Evolutionary conservation across 1,140 invertebrate species (phyloP).

Genomic region (Diorhabda elongata): DNA sequence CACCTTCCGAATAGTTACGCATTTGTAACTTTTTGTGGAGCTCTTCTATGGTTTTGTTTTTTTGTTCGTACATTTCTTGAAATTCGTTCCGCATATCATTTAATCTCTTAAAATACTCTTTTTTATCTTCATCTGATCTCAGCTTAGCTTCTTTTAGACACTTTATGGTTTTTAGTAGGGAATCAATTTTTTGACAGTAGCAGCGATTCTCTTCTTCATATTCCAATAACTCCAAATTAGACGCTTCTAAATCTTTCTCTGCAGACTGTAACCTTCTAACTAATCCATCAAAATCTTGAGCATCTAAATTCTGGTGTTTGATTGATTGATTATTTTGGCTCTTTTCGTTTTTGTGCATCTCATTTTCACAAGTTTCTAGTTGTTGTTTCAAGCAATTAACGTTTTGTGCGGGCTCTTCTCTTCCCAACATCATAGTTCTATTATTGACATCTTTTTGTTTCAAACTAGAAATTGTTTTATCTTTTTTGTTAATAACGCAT

Average conservation of each 20-base stretch:
- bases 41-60: neutral
- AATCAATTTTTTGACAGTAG: constrained; percentile 9
- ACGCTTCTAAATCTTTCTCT: constrained; percentile 6
- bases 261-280: neutral
- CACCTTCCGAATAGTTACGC: neutral
- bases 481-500: neutral
- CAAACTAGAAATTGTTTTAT: constrained; percentile 6
- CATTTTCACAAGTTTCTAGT: too few relatives aligned
- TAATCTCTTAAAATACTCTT: neutral
- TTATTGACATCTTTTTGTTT: neutral
- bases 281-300: too few relatives aligned
- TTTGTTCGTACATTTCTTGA: neutral
- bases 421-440: too few relatives aligned
- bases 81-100: neutral
- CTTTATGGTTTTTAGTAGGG: neutral
- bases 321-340: too few relatives aligned
- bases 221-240: constrained; percentile 12
- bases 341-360: too few relatives aligned
- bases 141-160: constrained; percentile 3
- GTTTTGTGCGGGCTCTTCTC: too few relatives aligned
- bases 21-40: neutral
- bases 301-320: too few relatives aligned
- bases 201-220: constrained; percentile 17
- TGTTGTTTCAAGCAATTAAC: too few relatives aligned
- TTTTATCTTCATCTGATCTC: neutral